Evolutionary conservation across 2,888 invertebrate genomes (phyloP), one percentile per base, ranked within the genome.

Genomic region (Apomyelois bistriatella): DNA sequence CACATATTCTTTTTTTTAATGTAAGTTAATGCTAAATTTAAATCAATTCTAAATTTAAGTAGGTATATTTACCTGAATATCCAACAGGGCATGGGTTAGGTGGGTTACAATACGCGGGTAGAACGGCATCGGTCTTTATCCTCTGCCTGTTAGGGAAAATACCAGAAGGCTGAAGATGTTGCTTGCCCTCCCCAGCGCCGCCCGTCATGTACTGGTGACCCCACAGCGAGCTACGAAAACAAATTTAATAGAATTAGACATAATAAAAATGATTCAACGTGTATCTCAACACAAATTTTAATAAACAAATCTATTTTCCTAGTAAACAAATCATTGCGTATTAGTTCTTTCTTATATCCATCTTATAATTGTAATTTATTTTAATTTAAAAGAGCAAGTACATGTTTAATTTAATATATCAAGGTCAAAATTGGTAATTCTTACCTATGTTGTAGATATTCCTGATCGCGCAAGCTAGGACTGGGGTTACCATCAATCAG

Each of bases 41-140:
- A n/a, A n/a, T n/a, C n/a, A n/a, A n/a, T n/a, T n/a, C 5, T 22
- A 22, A 22, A 22, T 22, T 22, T 5, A 22, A 32, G 8, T 32
- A 28, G 7, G 1, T 32, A 16, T 40, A 15, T 28, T 82, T 83
- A 95, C 97, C 94, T 58, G 94, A 93, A 75, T 96, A 98, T 61
- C 98, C 99, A 55, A 97, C 93, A 1, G 99, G 99, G 75, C 99
- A 99, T 0, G 99, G 99, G 84, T 99, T 99, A 1, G 99, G 99
- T 0, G 99, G 99, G 82, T 99, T 98, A 82, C 99, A 99, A 85
- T 99, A 99, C 15, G 99, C 98, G 0, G 99, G 99, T 55, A 99
- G 91, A 10, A 95, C 94, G 8, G 96, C 95, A 74, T 99, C 98
- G 3, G 96, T 94, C 85, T 99, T 99, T 48, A 97, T 94, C 80